Conservation (phyloP, 2,797 vertebrate genomes). For the Macroramphosus scolopax region DNA sequence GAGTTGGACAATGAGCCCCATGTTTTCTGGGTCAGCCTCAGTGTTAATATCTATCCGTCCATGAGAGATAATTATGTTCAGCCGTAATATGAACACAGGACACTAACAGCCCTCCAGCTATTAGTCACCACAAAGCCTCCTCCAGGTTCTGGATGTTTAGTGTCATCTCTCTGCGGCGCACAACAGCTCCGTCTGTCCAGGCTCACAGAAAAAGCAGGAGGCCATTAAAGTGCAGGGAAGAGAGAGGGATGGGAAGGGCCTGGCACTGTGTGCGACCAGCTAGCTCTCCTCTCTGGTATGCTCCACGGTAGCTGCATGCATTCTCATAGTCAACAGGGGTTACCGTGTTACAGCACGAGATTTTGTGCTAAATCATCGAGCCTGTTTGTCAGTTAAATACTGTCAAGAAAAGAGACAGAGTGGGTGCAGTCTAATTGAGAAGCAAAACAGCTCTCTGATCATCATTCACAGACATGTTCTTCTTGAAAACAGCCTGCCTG, state of each 20-base stretch:
- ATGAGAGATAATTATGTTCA: slow-evolving; percentile 60
- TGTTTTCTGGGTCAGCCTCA: slow-evolving; percentile 47
- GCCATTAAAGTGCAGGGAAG: slow-evolving; percentile 47
- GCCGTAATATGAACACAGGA: slow-evolving; percentile 64
- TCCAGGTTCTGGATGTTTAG: slow-evolving; percentile 42
- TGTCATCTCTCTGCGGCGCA: slow-evolving; percentile 33
- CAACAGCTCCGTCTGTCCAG: slow-evolving; percentile 53
- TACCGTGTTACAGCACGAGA: slow-evolving; percentile 27
- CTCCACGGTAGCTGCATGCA: slow-evolving; percentile 25
- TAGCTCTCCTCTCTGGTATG: slow-evolving; percentile 9
- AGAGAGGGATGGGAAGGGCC: slow-evolving; percentile 44
- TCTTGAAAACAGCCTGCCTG: slow-evolving; percentile 10
- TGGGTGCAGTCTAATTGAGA: slow-evolving; percentile 5
- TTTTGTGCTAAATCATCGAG: slow-evolving; percentile 39
- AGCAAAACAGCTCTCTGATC: background rate
- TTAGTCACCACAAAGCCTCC: slow-evolving; percentile 55
- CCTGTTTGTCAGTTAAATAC: slow-evolving; percentile 2
- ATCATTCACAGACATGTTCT: slow-evolving; percentile 5
- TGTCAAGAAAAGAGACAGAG: background rate
- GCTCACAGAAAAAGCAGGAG: slow-evolving; percentile 37
- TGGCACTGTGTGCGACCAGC: slow-evolving; percentile 34
- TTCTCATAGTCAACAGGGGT: slow-evolving; percentile 22
- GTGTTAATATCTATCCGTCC: slow-evolving; percentile 53
- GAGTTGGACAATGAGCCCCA: slow-evolving; percentile 45
- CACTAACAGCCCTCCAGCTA: slow-evolving; percentile 58